Percentiles rank a stretch among this genome's conserved stretches.
These are phyloP conservation scores for Hirtodrosophila trivittata DNA, from an alignment of 2,888 invertebrate species.

Conservation along the genomic window DNA sequence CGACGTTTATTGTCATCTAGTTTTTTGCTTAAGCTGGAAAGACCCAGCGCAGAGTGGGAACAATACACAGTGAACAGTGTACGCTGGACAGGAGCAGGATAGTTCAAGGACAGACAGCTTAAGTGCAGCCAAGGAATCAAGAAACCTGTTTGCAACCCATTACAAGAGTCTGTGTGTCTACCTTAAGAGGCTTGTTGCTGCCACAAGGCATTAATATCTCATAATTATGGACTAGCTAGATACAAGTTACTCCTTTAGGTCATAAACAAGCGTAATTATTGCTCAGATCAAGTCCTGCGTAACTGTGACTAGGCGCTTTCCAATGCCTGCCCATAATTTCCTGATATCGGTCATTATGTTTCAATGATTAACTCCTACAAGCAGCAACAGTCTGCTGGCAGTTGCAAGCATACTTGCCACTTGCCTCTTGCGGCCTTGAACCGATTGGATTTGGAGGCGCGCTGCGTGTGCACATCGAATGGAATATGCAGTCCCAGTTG, in stretches of 20 bases:
- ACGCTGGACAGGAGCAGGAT: conserved; percentile 28
- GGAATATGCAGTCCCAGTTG: conserved; percentile 17
- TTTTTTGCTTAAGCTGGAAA: conserved; percentile 40
- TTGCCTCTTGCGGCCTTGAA: conserved; percentile 31
- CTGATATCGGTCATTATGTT: conserved; percentile 1
- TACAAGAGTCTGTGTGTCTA: not conserved
- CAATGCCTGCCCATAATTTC: conserved; percentile 4
- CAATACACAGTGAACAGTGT: no score
- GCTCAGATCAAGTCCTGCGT: conserved; percentile 26
- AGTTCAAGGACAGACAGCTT: conserved; percentile 54
- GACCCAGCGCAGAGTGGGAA: conserved; percentile 5
- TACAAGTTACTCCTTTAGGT: not conserved
- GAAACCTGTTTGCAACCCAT: conserved; percentile 36
- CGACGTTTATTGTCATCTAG: conserved; percentile 51
- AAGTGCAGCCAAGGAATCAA: conserved; percentile 7
- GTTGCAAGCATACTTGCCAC: conserved; percentile 16
- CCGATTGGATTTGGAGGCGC: conserved; percentile 18
- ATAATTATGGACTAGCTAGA: conserved; percentile 39
- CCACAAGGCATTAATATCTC: conserved; percentile 17
- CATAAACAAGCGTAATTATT: no score
- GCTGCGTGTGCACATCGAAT: conserved; percentile 28
- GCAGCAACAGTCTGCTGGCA: not conserved
- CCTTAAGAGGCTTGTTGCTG: conserved; percentile 1
- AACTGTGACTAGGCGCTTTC: conserved; percentile 12
- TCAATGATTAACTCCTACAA: not conserved